Evolutionary conservation across 2,797 vertebrate genomes (phyloP).

Genomic region (Heliangelus exortis): DNA sequence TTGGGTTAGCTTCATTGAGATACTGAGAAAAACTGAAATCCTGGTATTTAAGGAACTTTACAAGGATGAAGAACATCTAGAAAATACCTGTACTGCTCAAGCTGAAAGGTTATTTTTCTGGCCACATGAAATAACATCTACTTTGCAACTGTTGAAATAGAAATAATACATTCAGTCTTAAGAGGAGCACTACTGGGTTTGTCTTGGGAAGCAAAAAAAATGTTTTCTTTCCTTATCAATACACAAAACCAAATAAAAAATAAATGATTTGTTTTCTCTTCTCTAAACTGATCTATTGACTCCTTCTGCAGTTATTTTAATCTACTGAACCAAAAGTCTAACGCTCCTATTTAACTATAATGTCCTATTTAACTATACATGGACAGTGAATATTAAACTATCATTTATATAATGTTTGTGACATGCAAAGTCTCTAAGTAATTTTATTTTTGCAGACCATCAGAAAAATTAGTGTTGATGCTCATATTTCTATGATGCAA

Average conservation of each 20-base stretch:
- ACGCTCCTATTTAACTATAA: neutral
- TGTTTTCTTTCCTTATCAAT: neutral
- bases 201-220: neutral
- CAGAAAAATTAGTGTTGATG: neutral
- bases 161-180: neutral
- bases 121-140: neutral
- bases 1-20: neutral
- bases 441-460: neutral
- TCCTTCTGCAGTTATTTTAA: rapidly evolving
- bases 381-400: neutral
- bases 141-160: neutral
- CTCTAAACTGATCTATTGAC: neutral
- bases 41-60: neutral
- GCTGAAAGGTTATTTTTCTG: neutral
- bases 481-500: neutral
- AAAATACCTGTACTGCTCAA: neutral
- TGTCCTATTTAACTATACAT: neutral
- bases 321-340: neutral
- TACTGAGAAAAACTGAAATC: neutral
- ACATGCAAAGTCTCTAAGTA: neutral
- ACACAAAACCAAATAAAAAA: neutral
- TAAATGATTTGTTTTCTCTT: neutral
- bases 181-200: neutral
- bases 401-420: neutral
- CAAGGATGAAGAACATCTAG: neutral